A percentile compares a stretch with the other conserved stretches of the same genome.
Evolutionary conservation across 2,113 vertebrate genomes (phyloP).

Genomic region (Noctilio leporinus): DNA sequence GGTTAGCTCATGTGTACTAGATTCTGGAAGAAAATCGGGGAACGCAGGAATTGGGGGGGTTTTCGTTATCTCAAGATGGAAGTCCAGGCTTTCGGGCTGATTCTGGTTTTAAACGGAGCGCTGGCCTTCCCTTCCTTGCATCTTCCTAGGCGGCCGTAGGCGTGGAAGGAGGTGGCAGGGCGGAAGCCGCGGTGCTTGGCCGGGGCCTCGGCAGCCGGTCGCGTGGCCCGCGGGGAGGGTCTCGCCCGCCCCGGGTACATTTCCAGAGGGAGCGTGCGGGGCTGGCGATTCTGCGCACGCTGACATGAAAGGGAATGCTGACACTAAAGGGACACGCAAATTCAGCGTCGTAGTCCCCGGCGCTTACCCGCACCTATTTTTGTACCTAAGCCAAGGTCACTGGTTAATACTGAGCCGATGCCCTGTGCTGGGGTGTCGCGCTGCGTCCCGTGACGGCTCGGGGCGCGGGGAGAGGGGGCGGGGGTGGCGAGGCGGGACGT

Average conservation of each 20-base stretch:
- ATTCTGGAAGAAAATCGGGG: background rate
- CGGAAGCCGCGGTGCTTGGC: background rate
- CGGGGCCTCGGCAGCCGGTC: background rate
- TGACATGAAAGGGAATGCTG: background rate
- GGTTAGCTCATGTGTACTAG: background rate
- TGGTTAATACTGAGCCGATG: background rate
- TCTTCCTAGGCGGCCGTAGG: background rate
- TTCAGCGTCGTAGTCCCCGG: background rate
- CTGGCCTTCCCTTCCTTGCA: background rate
- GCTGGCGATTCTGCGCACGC: background rate
- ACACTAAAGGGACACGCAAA: background rate
- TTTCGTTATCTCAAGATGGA: background rate
- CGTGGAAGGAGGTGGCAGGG: background rate
- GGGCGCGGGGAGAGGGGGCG: background rate
- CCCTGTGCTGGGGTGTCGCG: background rate
- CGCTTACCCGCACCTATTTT: conserved; percentile 30
- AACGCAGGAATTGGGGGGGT: background rate
- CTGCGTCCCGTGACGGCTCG: background rate
- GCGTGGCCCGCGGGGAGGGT: background rate
- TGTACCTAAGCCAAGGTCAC: conserved; percentile 58
- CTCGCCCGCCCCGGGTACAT: background rate
- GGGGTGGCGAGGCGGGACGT: background rate
- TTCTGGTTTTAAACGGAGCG: background rate
- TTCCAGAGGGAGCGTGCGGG: background rate
- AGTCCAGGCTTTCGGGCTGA: background rate